Conservation (phyloP, 2,888 invertebrate species). For the Bellardia bayeri region DNA sequence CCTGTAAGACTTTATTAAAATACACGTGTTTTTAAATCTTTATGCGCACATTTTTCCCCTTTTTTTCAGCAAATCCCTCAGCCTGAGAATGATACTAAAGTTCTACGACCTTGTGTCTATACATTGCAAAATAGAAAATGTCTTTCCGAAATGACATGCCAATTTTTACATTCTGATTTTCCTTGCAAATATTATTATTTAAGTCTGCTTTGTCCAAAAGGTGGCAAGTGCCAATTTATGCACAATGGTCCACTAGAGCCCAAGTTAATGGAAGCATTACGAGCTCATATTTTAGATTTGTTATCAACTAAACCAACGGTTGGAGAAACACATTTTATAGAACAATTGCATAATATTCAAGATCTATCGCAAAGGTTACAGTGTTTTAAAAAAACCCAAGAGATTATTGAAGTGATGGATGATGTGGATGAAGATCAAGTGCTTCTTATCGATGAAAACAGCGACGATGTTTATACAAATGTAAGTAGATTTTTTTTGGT, state of each 20-base stretch:
- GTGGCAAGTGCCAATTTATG: slow-evolving; percentile 60
- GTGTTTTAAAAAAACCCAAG: slow-evolving; percentile 20
- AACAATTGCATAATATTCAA: slow-evolving; percentile 59
- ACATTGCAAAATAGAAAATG: slow-evolving; percentile 89
- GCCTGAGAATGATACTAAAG: background rate
- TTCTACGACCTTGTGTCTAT: slow-evolving; percentile 43
- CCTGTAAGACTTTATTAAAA: slow-evolving; percentile 19
- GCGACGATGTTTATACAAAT: slow-evolving; percentile 1
- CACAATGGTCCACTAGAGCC: slow-evolving; percentile 63
- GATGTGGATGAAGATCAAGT: slow-evolving; percentile 46
- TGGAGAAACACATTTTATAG: slow-evolving; percentile 46
- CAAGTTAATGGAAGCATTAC: slow-evolving; percentile 43
- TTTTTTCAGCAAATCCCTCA: slow-evolving; percentile 16
- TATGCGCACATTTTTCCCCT: background rate
- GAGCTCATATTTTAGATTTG: slow-evolving; percentile 59
- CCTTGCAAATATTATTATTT: slow-evolving; percentile 98
- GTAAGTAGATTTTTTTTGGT: slow-evolving; percentile 45
- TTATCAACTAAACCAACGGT: slow-evolving; percentile 36
- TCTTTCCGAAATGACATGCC: slow-evolving; percentile 94
- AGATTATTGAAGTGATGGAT: slow-evolving; percentile 63
- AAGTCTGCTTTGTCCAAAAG: slow-evolving; percentile 91
- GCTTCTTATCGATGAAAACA: slow-evolving; percentile 50
- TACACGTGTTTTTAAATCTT: background rate
- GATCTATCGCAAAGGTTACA: slow-evolving; percentile 46
- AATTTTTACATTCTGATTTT: slow-evolving; percentile 97